Evolutionary conservation across 2,113 vertebrate species (phyloP), one percentile per base, ranked within the genome.

Genomic region (Oplegnathus fasciatus): DNA sequence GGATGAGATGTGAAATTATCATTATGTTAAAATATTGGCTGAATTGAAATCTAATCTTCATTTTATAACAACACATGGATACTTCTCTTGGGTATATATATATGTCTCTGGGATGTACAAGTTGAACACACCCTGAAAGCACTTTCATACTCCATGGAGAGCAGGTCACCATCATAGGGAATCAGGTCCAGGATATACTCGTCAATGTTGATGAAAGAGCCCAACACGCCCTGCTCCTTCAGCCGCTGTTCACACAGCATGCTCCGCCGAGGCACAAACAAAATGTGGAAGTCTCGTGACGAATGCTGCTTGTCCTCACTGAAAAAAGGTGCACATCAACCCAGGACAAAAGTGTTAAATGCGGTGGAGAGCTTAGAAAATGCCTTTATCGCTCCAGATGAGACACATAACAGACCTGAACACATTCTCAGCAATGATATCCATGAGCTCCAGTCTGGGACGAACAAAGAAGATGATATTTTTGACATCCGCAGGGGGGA

Each of bases 381-480:
- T 5, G n/a, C 50, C 18, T 52, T 22, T 9, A 52, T 50, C 18
- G 8, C 20, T 22, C 1, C 60, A 48, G 40, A 37, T 37, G 28
- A 75, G 11, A 75, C 52, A 34, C 5, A 52, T 30, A 30, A 90
- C 87, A 22, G 86, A 99, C 98, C 97, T 97, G 42, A 95, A 95
- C 20, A 99, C 95, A 69, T 99, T 99, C 88, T 98, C 97, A 54
- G 97, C 97, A 64, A 99, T 98, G 77, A 99, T 96, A 90, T 99
- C 98, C 98, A 99, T 99, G 71, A 99, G 92, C 92, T 99, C 98
- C 84, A 99, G 94, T 80, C 94, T 95, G 26, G 98, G 98, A 83
- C 98, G 94, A 32, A 99, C 98, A 84, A 99, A 98, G 90, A 99
- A 99, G 80, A 99, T 99, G 24, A 99, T 95, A 54, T 99, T 99